These are phyloP conservation scores for Drosophila nebulosa DNA, from an alignment of 1,140 invertebrate genomes.

Conservation along the genomic window DNA sequence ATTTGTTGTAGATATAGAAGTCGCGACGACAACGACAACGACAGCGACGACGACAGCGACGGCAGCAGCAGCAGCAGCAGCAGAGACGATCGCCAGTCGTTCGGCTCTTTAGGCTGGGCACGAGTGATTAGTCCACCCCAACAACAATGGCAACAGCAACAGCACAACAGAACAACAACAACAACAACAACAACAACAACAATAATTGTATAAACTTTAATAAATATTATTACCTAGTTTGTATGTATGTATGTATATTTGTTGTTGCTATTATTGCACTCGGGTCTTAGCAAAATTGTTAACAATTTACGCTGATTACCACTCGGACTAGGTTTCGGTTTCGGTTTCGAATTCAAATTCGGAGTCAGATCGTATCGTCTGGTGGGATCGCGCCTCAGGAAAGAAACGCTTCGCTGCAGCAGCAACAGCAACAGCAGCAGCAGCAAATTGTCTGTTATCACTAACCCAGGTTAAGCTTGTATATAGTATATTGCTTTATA, in stretches of 20 bases:
- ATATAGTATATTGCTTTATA: not conserved
- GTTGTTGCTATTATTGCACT: conserved; percentile 35
- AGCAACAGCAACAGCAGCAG: conserved; percentile 45
- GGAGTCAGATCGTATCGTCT: conserved; percentile 24
- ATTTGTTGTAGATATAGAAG: conserved; percentile 80
- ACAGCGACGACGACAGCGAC: conserved; percentile 22
- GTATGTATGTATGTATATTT: not conserved
- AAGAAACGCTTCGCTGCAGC: conserved; percentile 24
- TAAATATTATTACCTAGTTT: conserved; percentile 63
- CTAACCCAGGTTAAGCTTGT: conserved; percentile 53
- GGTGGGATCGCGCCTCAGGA: conserved; percentile 34
- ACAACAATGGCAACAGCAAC: conserved; percentile 5
- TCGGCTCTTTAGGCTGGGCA: conserved; percentile 33
- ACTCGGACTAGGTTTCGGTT: conserved; percentile 2
- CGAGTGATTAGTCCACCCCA: conserved; percentile 5
- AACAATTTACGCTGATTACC: conserved; percentile 50
- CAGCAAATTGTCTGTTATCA: conserved; percentile 40
- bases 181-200: not conserved
- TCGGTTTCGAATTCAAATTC: not conserved
- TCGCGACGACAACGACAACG: conserved; percentile 47
- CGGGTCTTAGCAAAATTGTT: conserved; percentile 72
- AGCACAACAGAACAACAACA: not conserved
- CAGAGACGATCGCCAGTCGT: conserved; percentile 37
- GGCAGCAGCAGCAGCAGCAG: conserved; percentile 10
- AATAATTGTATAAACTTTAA: conserved; percentile 59